Conservation (phyloP, 2,797 vertebrate species). For the Notoglanidium macrostoma region DNA sequence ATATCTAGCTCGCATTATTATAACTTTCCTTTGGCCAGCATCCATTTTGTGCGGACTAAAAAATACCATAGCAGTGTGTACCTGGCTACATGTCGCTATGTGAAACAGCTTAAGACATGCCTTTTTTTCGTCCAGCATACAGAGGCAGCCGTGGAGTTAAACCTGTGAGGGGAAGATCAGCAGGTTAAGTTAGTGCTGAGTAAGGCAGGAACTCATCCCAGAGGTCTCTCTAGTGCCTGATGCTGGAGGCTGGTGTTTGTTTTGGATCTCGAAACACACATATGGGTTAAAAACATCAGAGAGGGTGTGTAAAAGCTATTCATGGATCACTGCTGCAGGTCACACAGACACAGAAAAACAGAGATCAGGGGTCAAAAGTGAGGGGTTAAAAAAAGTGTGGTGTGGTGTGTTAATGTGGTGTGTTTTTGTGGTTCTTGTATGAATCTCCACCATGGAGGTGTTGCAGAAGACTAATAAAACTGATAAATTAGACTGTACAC, state of each 20-base stretch:
- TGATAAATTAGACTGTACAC: background rate
- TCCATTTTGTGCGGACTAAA: background rate
- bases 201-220: background rate
- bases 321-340: slow-evolving; percentile 18
- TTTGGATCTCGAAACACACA: slow-evolving; percentile 42
- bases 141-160: background rate
- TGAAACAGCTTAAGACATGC: background rate
- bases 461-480: slow-evolving; percentile 12
- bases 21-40: background rate
- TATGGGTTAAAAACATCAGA: slow-evolving; percentile 62
- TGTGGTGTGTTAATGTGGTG: background rate
- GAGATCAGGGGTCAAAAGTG: slow-evolving; percentile 59
- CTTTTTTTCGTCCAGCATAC: background rate
- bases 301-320: slow-evolving; percentile 49
- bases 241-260: slow-evolving; percentile 34
- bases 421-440: background rate
- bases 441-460: background rate
- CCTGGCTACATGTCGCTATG: background rate
- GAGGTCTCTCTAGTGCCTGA: background rate
- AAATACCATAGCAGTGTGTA: background rate
- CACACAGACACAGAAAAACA: slow-evolving; percentile 50
- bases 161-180: background rate
- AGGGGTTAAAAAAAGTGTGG: slow-evolving; percentile 15
- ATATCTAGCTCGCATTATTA: background rate
- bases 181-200: background rate